Percentiles rank a stretch among this genome's conserved stretches.
phyloP scores from a whole-genome alignment of 1,140 invertebrate species.

The Bombyx mandarina region DNA sequence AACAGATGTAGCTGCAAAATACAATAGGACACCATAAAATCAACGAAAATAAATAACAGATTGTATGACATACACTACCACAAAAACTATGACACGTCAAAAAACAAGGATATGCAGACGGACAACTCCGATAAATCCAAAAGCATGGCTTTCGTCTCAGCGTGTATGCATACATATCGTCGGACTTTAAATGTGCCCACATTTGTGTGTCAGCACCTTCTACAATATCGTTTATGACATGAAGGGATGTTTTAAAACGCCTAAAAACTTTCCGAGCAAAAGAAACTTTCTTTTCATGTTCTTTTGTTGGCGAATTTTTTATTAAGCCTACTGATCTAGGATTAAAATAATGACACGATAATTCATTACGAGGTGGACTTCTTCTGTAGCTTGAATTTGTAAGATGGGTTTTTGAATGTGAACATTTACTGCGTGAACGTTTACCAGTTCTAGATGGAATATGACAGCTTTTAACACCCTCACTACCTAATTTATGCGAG shows the following conservation, averaged over 20 bases:
- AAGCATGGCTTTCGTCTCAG: slow-evolving; percentile 16
- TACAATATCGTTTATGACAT: slow-evolving; percentile 1
- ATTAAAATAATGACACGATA: too few species aligned
- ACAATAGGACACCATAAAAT: slow-evolving; percentile 27
- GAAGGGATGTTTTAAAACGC: background rate
- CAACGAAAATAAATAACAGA: slow-evolving; percentile 11
- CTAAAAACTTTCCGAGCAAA: background rate
- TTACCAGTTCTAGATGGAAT: too few species aligned
- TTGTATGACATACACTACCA: slow-evolving; percentile 6
- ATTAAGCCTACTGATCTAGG: background rate
- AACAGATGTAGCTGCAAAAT: slow-evolving; percentile 17
- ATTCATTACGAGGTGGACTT: too few species aligned
- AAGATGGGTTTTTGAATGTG: too few species aligned
- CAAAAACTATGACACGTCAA: slow-evolving; percentile 12
- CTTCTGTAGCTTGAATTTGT: too few species aligned
- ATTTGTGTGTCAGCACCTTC: slow-evolving; percentile 7
- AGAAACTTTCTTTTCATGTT: too few species aligned
- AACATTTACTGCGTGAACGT: too few species aligned
- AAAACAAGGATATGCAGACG: slow-evolving; percentile 19
- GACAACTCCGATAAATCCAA: slow-evolving; percentile 16
- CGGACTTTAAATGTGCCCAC: slow-evolving; percentile 12
- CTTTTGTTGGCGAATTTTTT: background rate
- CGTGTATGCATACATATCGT: slow-evolving; percentile 12
- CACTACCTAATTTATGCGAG: too few species aligned
- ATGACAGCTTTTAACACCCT: too few species aligned